A percentile compares a stretch with the other conserved stretches of the same genome.
phyloP scores from a whole-genome alignment of 2,888 invertebrate species.

The Frankliniella fusca region DNA sequence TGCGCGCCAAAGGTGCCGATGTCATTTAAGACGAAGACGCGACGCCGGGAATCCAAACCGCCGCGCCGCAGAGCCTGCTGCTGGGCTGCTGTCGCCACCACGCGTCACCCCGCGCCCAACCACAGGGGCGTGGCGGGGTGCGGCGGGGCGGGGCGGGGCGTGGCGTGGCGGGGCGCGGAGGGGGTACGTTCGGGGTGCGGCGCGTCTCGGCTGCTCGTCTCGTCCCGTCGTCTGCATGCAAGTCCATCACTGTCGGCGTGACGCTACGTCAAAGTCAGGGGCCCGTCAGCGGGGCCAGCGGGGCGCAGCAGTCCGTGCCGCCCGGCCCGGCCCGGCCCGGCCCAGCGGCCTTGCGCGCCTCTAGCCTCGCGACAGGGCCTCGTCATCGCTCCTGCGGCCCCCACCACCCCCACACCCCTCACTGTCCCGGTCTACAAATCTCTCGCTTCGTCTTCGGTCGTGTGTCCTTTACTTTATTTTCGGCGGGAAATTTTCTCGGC shows the following conservation, averaged over 20 bases:
- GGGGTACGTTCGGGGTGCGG: too few relatives aligned
- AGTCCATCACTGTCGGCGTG: conserved; percentile 20
- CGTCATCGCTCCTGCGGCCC: background rate
- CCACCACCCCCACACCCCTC: background rate
- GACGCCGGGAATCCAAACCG: too few relatives aligned
- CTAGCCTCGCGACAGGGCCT: background rate
- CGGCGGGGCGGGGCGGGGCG: conserved; percentile 5
- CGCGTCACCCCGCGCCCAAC: background rate
- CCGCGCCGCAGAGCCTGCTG: too few relatives aligned
- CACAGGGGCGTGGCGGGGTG: background rate
- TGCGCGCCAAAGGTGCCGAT: too few relatives aligned
- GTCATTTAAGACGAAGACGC: too few relatives aligned
- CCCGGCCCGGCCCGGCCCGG: background rate
- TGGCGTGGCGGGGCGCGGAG: too few relatives aligned
- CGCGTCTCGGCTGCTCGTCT: too few relatives aligned
- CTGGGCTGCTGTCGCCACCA: too few relatives aligned
- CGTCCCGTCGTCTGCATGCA: background rate
- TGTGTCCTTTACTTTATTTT: too few relatives aligned
- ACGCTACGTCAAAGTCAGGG: conserved; percentile 17
- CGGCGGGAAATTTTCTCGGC: too few relatives aligned
- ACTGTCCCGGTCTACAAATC: too few relatives aligned
- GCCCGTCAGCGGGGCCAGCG: background rate
- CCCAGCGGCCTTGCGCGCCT: background rate
- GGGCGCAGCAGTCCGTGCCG: background rate
- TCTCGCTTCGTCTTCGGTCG: too few relatives aligned